Base-by-base conservation (phyloP, 2,797 vertebrate species). In the Sebastiscus albofasciatus region DNA sequence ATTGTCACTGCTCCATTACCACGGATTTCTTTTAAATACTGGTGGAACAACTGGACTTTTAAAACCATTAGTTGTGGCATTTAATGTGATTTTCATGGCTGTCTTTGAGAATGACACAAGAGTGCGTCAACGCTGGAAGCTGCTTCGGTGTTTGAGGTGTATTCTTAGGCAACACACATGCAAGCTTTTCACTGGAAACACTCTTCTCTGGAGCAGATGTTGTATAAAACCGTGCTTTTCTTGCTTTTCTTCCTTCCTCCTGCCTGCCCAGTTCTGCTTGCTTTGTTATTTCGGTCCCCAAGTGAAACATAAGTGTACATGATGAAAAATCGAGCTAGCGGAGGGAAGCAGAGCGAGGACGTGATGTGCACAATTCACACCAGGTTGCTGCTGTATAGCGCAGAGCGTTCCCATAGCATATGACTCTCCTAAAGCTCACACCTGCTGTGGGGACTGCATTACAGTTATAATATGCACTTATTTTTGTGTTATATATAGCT, bases 1-100 rank as follows among this genome's bases (percentile, higher is more conserved):
- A 59, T 79, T 60, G 60, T 80, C 75, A 46, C 42, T 42, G 65
- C 77, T 85, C 72, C 46, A 76, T 86, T 77, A 73, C 52, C 8
- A 20, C 13, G 64, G 18, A 49, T 81, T 80, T 80, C 52, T 58
- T 29, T 42, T 69, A 62, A 81, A 84, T 36, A 67, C 34, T 14
- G 12, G 20, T 36, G 64, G 39, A 73, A 84, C 67, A 82, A 81
- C 59, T 55, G 61, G 59, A 58, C 69, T 80, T 87, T 80, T 79
- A 82, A 67, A 59, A 54, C 58, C 75, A 82, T 86, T 75, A 82
- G 74, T 3, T 27, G 71, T 70, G 52, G 58, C 65, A 56, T 33
- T 65, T 61, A 65, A 65, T 70, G 56, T 58, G 3, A 77, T 84
- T 75, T 81, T 49, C 77, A 58, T 20, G 62, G 31, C 60, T 56